Evolutionary conservation across 1,140 invertebrate species (phyloP).

Genomic region (Magallana gigas): DNA sequence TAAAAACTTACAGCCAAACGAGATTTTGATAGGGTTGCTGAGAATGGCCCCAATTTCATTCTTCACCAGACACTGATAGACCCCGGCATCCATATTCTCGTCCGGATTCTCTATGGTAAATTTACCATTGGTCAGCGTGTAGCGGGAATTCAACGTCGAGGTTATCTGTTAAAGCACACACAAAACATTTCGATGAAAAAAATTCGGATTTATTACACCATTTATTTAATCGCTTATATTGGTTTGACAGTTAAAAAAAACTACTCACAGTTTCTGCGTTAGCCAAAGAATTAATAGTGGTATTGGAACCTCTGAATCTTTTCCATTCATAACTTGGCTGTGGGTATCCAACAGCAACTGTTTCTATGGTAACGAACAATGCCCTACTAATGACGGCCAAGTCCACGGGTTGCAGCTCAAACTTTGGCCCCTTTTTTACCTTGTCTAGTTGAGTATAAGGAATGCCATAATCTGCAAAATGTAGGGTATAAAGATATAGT

Average conservation of each 20-base stretch:
- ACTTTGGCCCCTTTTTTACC: slow-evolving; percentile 55
- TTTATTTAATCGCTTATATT: neutral
- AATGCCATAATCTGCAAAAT: slow-evolving; percentile 48
- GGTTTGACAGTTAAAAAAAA: too few relatives aligned
- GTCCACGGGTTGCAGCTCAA: slow-evolving; percentile 62
- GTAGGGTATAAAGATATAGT: too few relatives aligned
- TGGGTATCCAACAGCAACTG: slow-evolving; percentile 93
- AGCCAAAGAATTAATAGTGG: slow-evolving; percentile 1
- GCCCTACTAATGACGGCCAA: slow-evolving; percentile 58
- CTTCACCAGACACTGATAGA: slow-evolving; percentile 93
- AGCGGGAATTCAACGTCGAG: slow-evolving; percentile 82
- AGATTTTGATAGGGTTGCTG: slow-evolving; percentile 91
- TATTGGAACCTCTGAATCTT: slow-evolving; percentile 78
- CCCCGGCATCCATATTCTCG: slow-evolving; percentile 86
- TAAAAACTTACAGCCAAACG: slow-evolving; percentile 87
- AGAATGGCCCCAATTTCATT: slow-evolving; percentile 94
- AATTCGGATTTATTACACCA: neutral
- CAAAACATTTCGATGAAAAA: neutral
- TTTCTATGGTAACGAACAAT: slow-evolving; percentile 79
- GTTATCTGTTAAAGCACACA: slow-evolving; percentile 48
- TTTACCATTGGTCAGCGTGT: slow-evolving; percentile 94
- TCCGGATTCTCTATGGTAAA: slow-evolving; percentile 91
- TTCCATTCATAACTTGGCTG: slow-evolving; percentile 93
- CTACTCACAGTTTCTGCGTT: neutral
- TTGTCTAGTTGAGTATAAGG: slow-evolving; percentile 22